Conservation (phyloP, 37 sponge, comb jelly and placozoan genomes). For the Tethya wilhelma region DNA sequence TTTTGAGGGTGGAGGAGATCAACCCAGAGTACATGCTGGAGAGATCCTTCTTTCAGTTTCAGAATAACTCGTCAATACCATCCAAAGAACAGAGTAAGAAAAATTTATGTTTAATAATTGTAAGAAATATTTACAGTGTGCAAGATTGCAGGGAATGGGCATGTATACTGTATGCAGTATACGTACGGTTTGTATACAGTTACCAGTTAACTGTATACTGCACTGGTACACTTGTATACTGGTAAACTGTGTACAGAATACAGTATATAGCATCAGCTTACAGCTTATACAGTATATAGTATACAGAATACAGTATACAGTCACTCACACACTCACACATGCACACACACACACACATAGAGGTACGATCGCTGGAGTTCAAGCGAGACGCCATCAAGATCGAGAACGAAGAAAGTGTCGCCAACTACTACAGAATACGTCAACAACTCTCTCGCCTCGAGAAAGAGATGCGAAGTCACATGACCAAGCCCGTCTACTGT, state of each 20-base stretch:
- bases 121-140: neutral
- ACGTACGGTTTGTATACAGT: neutral
- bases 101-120: neutral
- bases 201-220: no score
- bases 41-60: conserved; percentile 96
- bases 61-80: conserved; percentile 94
- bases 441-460: conserved; percentile 84
- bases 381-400: conserved; percentile 77
- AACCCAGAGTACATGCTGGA: conserved; percentile 99
- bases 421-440: conserved; percentile 83
- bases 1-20: conserved; percentile 96
- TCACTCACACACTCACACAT: no score
- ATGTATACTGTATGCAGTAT: neutral
- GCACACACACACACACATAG: no score
- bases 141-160: neutral
- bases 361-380: conserved; percentile 63
- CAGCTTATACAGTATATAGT: no score
- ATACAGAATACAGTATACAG: no score
- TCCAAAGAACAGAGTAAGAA: conserved; percentile 74
- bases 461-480: conserved; percentile 76
- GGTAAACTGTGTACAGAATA: no score
- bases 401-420: conserved; percentile 76
- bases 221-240: no score
- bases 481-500: conserved; percentile 80
- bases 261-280: no score